Conservation (phyloP, 2,113 vertebrate species). For the Polypterus bichir region DNA sequence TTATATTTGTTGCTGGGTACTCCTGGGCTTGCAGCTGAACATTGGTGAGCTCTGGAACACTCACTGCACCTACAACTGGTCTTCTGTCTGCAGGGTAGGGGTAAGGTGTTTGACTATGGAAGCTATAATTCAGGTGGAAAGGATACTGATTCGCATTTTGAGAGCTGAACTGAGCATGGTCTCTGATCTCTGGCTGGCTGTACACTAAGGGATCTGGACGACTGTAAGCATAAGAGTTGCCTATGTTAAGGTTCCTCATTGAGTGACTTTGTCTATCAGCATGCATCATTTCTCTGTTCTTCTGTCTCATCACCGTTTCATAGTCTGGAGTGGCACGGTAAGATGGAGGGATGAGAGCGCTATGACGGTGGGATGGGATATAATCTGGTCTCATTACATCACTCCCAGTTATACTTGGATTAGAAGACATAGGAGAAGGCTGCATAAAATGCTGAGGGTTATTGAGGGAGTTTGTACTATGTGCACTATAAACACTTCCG, state of each 20-base stretch:
- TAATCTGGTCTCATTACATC: slow-evolving; percentile 80
- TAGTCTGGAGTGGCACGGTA: slow-evolving; percentile 93
- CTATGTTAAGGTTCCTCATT: slow-evolving; percentile 85
- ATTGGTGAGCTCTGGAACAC: slow-evolving; percentile 88
- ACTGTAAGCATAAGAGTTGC: slow-evolving; percentile 84
- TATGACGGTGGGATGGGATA: slow-evolving; percentile 79
- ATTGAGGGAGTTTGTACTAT: slow-evolving; percentile 90
- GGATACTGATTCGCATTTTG: slow-evolving; percentile 58
- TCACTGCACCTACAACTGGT: slow-evolving; percentile 82
- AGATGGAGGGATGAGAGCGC: slow-evolving; percentile 82
- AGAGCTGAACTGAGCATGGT: slow-evolving; percentile 53
- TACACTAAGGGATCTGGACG: slow-evolving; percentile 84
- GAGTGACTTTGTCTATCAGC: slow-evolving; percentile 81
- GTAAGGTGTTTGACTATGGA: slow-evolving; percentile 77
- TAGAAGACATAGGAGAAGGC: slow-evolving; percentile 91
- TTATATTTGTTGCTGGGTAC: slow-evolving; percentile 82
- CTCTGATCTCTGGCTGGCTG: slow-evolving; percentile 92
- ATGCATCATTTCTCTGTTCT: slow-evolving; percentile 56
- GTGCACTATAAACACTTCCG: slow-evolving; percentile 91
- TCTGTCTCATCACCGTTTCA: slow-evolving; percentile 90
- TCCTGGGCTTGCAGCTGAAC: slow-evolving; percentile 88
- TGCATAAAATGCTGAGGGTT: slow-evolving; percentile 83
- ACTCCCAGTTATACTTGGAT: slow-evolving; percentile 86
- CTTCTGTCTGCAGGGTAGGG: slow-evolving; percentile 71
- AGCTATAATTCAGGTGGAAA: slow-evolving; percentile 80